phyloP scores from a whole-genome alignment of 2,797 vertebrate genomes.

The Cyclura pinguis region DNA sequence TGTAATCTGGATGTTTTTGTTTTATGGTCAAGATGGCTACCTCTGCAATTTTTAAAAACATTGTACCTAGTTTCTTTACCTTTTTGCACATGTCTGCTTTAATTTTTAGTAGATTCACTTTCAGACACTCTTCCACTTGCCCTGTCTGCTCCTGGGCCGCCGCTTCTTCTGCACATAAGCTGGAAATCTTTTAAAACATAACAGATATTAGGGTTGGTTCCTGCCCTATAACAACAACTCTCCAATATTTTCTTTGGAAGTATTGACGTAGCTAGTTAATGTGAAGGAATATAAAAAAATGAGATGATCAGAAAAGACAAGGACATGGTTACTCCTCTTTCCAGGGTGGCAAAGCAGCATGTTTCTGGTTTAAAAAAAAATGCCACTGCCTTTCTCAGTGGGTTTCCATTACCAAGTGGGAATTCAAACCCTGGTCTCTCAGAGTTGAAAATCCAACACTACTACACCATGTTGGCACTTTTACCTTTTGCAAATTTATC shows the following conservation, averaged over 20 bases:
- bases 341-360: neutral
- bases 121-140: slow-evolving; percentile 97
- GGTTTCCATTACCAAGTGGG: too few relatives aligned
- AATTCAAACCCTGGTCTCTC: too few relatives aligned
- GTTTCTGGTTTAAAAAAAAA: neutral
- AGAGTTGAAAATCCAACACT: too few relatives aligned
- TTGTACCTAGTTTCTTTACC: slow-evolving; percentile 75
- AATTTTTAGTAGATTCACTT: slow-evolving; percentile 96
- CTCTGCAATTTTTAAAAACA: neutral
- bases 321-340: too few relatives aligned
- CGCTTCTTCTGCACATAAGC: slow-evolving; percentile 92
- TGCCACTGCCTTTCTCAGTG: too few relatives aligned
- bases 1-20: too few relatives aligned
- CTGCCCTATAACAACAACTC: too few relatives aligned
- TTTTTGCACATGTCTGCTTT: slow-evolving; percentile 92
- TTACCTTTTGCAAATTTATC: too few relatives aligned
- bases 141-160: slow-evolving; percentile 97
- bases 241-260: too few relatives aligned
- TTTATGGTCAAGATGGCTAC: too few relatives aligned
- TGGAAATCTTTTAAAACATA: slow-evolving; percentile 84
- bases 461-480: too few relatives aligned
- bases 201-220: neutral
- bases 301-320: neutral
- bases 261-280: neutral
- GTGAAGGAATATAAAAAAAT: neutral